Evolutionary conservation across 2,113 vertebrate species (phyloP).

Genomic region (Thunnus thynnus): DNA sequence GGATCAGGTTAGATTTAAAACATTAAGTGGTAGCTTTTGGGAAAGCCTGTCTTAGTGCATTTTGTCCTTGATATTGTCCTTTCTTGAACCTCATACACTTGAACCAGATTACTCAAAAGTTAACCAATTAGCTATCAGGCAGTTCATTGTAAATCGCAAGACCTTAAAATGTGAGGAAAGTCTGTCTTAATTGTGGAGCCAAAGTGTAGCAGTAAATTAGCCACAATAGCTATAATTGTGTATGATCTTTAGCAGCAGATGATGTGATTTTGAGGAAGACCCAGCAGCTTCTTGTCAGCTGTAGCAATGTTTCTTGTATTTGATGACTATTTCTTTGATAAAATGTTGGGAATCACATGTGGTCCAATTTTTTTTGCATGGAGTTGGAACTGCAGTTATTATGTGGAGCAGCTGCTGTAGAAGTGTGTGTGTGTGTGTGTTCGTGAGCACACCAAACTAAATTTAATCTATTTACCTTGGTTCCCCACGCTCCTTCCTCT

Average conservation of each 20-base stretch:
- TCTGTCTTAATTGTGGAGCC: background rate
- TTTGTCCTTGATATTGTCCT: constrained; percentile 15
- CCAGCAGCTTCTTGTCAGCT: constrained; percentile 62
- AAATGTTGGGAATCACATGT: constrained; percentile 24
- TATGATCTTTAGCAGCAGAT: constrained; percentile 17
- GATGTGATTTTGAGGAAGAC: constrained; percentile 22
- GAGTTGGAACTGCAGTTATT: background rate
- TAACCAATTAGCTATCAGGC: background rate
- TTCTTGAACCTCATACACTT: constrained; percentile 5
- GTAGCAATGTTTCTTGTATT: constrained; percentile 45
- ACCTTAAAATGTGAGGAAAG: background rate
- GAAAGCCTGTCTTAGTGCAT: constrained; percentile 16
- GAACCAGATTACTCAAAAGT: too few species aligned
- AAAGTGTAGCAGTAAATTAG: constrained; percentile 69
- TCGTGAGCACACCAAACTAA: background rate
- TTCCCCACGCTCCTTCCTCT: background rate
- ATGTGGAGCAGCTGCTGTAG: constrained; percentile 13
- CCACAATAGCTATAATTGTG: background rate
- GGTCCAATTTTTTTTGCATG: constrained; percentile 8
- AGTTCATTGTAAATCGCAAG: background rate
- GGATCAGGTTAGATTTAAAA: background rate
- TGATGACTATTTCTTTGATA: constrained; percentile 25
- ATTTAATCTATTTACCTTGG: background rate
- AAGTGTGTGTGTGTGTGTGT: constrained; percentile 7
- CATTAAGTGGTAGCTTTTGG: constrained; percentile 23